A percentile compares a stretch with the other conserved stretches of the same genome.
Evolutionary conservation across 2,113 vertebrate species (phyloP).

Genomic region (Hydrolagus affinis): DNA sequence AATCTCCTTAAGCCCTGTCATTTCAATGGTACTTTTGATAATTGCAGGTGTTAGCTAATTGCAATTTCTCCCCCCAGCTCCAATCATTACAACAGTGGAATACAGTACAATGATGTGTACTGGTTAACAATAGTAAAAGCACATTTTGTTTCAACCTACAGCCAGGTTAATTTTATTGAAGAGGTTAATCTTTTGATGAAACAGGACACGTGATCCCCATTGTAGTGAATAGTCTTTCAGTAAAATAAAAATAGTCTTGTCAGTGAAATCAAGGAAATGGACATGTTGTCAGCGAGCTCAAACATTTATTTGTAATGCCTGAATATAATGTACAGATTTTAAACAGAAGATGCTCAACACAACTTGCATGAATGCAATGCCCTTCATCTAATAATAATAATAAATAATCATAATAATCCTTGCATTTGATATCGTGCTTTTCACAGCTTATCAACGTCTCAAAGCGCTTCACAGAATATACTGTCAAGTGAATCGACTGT

Average conservation of each 20-base stretch:
- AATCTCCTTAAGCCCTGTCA: background rate
- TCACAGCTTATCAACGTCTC: too few species aligned
- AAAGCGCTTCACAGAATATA: too few species aligned
- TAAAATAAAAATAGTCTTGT: background rate
- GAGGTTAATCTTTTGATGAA: background rate
- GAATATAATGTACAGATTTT: background rate
- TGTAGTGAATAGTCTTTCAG: background rate
- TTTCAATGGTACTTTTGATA: background rate
- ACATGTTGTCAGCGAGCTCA: background rate
- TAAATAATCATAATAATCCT: too few species aligned
- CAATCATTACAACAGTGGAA: background rate
- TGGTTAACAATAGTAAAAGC: conserved; percentile 1
- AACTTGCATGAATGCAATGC: too few species aligned
- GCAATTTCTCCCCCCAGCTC: background rate
- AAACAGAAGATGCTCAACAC: too few species aligned
- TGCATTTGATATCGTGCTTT: too few species aligned
- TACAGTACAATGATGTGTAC: background rate
- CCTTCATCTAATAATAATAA: too few species aligned
- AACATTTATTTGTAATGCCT: background rate
- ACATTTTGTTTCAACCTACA: background rate
- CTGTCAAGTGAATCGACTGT: too few species aligned
- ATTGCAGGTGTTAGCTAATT: background rate
- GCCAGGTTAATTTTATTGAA: background rate
- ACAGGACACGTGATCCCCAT: background rate
- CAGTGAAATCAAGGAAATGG: background rate